Conservation (phyloP, 2,888 invertebrate species). For the Melolontha melolontha region DNA sequence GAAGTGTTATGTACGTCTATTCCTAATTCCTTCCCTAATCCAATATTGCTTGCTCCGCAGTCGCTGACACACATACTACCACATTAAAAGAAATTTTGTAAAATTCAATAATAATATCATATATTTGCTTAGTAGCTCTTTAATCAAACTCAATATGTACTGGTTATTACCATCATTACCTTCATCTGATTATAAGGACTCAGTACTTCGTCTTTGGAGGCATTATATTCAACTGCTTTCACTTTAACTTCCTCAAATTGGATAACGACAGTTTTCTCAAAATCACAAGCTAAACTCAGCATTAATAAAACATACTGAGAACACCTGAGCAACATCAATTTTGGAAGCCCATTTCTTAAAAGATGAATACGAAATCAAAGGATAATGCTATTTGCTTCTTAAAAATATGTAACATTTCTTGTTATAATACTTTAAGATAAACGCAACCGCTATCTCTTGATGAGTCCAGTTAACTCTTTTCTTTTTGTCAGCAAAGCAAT, state of each 20-base stretch:
- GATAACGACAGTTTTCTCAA: too few species aligned
- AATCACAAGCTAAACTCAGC: too few species aligned
- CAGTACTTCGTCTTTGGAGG: conserved; percentile 50
- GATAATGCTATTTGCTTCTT: conserved; percentile 47
- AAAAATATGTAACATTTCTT: conserved; percentile 46
- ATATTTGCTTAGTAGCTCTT: conserved; percentile 53
- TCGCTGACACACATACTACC: conserved; percentile 53
- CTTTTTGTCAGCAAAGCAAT: conserved; percentile 40
- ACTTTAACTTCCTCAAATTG: too few species aligned
- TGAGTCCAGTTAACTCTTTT: conserved; percentile 49
- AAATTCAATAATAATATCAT: conserved; percentile 46
- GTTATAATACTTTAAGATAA: too few species aligned
- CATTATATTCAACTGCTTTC: conserved; percentile 49
- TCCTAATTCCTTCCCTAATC: conserved; percentile 52
- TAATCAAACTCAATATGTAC: conserved; percentile 53
- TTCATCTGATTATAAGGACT: conserved; percentile 53
- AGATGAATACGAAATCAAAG: conserved; percentile 47
- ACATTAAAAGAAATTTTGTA: conserved; percentile 51
- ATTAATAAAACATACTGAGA: too few species aligned
- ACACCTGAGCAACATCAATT: too few species aligned
- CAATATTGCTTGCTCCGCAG: conserved; percentile 52
- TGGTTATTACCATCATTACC: conserved; percentile 53
- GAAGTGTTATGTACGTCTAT: conserved; percentile 48
- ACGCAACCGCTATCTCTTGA: too few species aligned
- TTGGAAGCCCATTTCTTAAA: conserved; percentile 50